Base-by-base conservation (phyloP, 2,113 vertebrate species). In the Phyllopteryx taeniolatus region DNA sequence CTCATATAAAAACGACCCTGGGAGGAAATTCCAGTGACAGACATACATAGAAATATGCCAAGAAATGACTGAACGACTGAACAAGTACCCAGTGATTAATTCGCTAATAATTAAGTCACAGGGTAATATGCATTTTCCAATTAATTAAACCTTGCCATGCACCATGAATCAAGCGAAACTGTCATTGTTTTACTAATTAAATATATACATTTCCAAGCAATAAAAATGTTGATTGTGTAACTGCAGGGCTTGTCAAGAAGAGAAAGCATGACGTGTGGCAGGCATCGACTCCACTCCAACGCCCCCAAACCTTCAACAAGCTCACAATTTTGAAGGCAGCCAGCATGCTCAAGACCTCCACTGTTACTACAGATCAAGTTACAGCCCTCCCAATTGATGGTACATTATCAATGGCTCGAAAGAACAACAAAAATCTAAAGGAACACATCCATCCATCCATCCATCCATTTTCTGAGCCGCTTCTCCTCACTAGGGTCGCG, bases 61-160 rank as follows among this genome's bases (percentile, higher is more conserved):
- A 77, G 77, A 85, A 88, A 86, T 75, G 78, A 44, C 53, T 76
- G 65, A 31, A 70, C 63, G 67, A 73, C 12, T 20, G 80, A 89
- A 84, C 79, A 88, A 89, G 86, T 80, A 88, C 77, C 71, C 74
- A 0, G 78, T 88, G 85, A 90, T 91, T 91, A 90, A 91, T 91
- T 90, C 90, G 82, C 81, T 91, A 90, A 90, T 90, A 91, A 92
- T 91, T 91, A 91, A 91, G 90, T 89, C 87, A 90, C 80, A 27
- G 83, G 87, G 84, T 89, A 91, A 91, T 86, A 85, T 87, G 86
- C 89, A 89, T 89, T 90, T 88, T 91, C 90, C 87, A 91, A 87
- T 91, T 92, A 91, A 91, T 91, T 92, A 92, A 91, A 86, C 83
- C 86, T 86, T 79, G 88, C 83, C 83, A 85, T 82, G 91, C 88